A percentile compares a stretch with the other conserved stretches of the same genome.
Evolutionary conservation across 2,888 invertebrate genomes (phyloP).

Genomic region (Drepanosiphum platanoidis): DNA sequence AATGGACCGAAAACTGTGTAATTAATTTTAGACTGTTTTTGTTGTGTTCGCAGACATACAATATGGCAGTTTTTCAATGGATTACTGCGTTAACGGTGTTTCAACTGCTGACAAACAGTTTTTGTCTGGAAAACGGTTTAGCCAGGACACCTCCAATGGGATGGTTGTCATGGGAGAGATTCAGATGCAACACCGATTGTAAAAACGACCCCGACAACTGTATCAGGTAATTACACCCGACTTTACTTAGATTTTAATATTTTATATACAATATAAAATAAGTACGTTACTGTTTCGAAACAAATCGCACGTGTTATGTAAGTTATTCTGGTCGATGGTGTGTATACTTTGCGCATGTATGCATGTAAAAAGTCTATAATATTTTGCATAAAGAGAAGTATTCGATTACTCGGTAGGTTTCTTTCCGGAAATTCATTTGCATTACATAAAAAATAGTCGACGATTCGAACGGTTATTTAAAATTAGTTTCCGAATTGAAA

Average conservation of each 20-base stretch:
- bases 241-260: background rate
- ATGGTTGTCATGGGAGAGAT: constrained; percentile 78
- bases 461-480: background rate
- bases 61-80: constrained; percentile 45
- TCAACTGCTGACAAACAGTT: constrained; percentile 35
- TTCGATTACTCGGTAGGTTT: background rate
- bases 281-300: background rate
- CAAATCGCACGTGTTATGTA: background rate
- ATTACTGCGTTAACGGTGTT: constrained; percentile 29
- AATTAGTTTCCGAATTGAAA: constrained; percentile 1
- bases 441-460: background rate
- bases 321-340: background rate
- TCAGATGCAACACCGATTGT: constrained; percentile 75
- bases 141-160: constrained; percentile 79
- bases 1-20: background rate
- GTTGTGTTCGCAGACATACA: background rate
- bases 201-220: constrained; percentile 74
- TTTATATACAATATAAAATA: too few relatives aligned
- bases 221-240: constrained; percentile 70
- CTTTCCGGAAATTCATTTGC: background rate
- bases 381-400: background rate
- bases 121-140: constrained; percentile 73
- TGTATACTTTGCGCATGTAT: background rate
- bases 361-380: background rate
- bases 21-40: background rate